Base-by-base conservation (phyloP, 2,888 invertebrate genomes). In the Agonum fuliginosum region DNA sequence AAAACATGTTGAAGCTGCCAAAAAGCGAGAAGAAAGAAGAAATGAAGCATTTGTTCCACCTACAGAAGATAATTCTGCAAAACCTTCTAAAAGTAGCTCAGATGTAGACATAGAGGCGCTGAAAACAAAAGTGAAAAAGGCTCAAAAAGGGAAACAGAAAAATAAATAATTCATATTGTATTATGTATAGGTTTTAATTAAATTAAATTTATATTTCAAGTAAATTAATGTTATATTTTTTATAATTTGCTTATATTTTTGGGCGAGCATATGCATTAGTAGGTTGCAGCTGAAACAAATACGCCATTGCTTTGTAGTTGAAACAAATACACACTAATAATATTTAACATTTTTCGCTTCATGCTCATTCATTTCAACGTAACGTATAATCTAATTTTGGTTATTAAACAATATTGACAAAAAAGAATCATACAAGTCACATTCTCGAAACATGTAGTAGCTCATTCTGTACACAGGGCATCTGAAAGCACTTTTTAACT, bases 41-140 rank as follows among this genome's bases (percentile, higher is more conserved):
- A 93, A 93, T 80, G 90, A 94, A 85, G 93, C 94, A 78, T 97
- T 95, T 85, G 88, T 96, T 80, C 94, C 97, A 65, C 97, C 97
- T 0, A 88, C 89, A 80, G 96, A 96, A 85, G 84, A 85, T 48
- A 78, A 62, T 78, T 82, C 70, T 34, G 43, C 79, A 78, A 76
- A 82, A 46, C 79, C 83, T 0, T 80, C 81, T 3, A 83, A 84
- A 71, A 80, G 83, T 54, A 86, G 87, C 73, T 85, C 85, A 70
- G 86, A 88, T 70, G 86, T 96, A 41, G 91, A 96, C 85, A 89
- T 96, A 22, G 90, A 91, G 41, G 88, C 90, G 58, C 86, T 96
- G 0, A 96, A 95, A 85, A 90, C 92, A 27, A 96, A 95, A 88
- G 90, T 96, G 80, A 91, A 92, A 80, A 93, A 92, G 83, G 90